Conservation (phyloP, 1,140 invertebrate species). For the Calosoma granatense region DNA sequence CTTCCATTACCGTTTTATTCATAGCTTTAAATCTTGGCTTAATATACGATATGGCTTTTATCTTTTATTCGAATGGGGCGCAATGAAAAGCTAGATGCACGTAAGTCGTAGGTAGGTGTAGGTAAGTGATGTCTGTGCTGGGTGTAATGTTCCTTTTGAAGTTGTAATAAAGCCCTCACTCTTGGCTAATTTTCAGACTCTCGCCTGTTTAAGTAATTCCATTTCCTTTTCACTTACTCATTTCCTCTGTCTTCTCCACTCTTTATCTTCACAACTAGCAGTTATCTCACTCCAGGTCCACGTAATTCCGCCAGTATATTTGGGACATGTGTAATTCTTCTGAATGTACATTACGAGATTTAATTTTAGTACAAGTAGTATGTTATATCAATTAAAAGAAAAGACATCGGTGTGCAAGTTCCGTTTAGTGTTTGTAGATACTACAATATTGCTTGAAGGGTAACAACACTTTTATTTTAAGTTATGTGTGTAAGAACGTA, state of each 20-base stretch:
- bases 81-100: too few species aligned
- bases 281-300: neutral
- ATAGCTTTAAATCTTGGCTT: neutral
- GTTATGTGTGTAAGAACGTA: neutral
- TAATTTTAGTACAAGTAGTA: too few species aligned
- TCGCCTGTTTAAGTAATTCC: constrained; percentile 1
- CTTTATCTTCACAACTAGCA: neutral
- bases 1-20: neutral
- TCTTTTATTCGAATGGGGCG: neutral
- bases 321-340: too few species aligned
- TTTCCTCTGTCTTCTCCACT: neutral
- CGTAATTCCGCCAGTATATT: too few species aligned
- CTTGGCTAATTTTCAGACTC: constrained; percentile 4
- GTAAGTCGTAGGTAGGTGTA: neutral
- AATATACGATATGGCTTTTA: neutral
- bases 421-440: too few species aligned
- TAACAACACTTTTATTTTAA: too few species aligned
- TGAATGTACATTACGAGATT: neutral
- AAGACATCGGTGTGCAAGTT: too few species aligned
- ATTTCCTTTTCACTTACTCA: constrained; percentile 1
- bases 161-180: constrained; percentile 8
- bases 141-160: constrained; percentile 2
- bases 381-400: too few species aligned
- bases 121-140: neutral
- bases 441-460: too few species aligned